phyloP scores from a whole-genome alignment of 2,797 vertebrate genomes.

The Chaetophractus vellerosus region DNA sequence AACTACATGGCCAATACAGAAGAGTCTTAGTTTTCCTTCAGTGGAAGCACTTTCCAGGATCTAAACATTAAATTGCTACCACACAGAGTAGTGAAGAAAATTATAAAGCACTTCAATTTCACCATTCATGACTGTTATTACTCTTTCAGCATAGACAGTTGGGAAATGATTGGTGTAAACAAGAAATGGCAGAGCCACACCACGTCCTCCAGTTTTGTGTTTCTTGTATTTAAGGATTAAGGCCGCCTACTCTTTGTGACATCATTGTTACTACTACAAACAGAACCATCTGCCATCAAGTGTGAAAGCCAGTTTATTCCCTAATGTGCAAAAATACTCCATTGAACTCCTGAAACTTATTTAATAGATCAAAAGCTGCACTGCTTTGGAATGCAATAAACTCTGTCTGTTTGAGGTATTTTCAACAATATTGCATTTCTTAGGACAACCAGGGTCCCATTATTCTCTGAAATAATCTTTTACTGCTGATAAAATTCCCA shows the following conservation, averaged over 20 bases:
- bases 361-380: constrained; percentile 78
- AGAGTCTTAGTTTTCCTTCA: not conserved
- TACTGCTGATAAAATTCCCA: constrained; percentile 64
- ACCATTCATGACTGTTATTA: not conserved
- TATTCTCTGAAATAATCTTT: constrained; percentile 66
- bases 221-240: constrained; percentile 38
- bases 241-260: constrained; percentile 68
- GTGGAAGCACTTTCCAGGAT: not conserved
- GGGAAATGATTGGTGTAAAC: not conserved
- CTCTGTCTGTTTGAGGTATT: constrained; percentile 75
- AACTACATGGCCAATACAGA: not conserved
- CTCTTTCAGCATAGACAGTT: not conserved
- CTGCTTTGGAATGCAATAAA: constrained; percentile 73
- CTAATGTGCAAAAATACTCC: constrained; percentile 60
- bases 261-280: constrained; percentile 70
- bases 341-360: constrained; percentile 74
- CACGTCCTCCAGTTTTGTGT: not conserved
- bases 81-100: not conserved
- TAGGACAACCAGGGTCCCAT: constrained; percentile 50
- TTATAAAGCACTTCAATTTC: not conserved
- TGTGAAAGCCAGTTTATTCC: constrained; percentile 49
- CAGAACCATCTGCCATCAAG: constrained; percentile 59
- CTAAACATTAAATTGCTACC: not conserved
- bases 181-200: constrained; percentile 29
- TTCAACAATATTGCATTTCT: constrained; percentile 52